Evolutionary conservation across 2,888 invertebrate species (phyloP).

Genomic region (Campoletis raptor): DNA sequence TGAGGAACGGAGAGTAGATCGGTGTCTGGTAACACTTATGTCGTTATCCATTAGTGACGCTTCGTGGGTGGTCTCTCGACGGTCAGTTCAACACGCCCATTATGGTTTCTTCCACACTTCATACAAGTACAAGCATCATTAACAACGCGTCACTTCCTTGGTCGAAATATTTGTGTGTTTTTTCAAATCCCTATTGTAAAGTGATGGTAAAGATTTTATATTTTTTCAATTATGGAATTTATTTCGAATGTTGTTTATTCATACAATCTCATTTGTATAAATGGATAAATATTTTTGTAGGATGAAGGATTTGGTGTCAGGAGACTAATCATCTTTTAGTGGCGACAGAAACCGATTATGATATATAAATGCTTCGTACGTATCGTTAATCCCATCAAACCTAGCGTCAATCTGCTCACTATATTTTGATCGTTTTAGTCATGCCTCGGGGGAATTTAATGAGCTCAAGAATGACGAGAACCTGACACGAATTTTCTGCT

Average conservation of each 20-base stretch:
- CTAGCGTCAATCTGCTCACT: constrained; percentile 45
- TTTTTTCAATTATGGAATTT: background rate
- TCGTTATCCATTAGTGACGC: constrained; percentile 43
- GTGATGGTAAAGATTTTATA: background rate
- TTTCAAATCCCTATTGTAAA: background rate
- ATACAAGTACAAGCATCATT: constrained; percentile 1
- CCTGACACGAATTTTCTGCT: constrained; percentile 36
- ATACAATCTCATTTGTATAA: background rate
- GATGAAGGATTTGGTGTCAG: background rate
- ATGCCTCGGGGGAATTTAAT: background rate
- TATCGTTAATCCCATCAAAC: constrained; percentile 43
- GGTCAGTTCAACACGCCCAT: constrained; percentile 37
- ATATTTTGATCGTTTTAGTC: constrained; percentile 40
- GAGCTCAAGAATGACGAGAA: constrained; percentile 33
- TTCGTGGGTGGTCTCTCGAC: constrained; percentile 44
- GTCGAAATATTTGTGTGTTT: background rate
- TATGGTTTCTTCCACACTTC: background rate
- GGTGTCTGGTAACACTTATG: constrained; percentile 30
- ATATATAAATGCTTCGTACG: constrained; percentile 37
- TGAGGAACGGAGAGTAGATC: constrained; percentile 9
- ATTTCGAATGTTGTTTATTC: background rate
- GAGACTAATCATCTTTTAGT: constrained; percentile 47
- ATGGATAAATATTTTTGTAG: background rate
- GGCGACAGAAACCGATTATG: constrained; percentile 58
- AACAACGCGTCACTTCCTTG: background rate